Evolutionary conservation across 2,888 invertebrate genomes (phyloP).

Genomic region (Leptopilina myrica): DNA sequence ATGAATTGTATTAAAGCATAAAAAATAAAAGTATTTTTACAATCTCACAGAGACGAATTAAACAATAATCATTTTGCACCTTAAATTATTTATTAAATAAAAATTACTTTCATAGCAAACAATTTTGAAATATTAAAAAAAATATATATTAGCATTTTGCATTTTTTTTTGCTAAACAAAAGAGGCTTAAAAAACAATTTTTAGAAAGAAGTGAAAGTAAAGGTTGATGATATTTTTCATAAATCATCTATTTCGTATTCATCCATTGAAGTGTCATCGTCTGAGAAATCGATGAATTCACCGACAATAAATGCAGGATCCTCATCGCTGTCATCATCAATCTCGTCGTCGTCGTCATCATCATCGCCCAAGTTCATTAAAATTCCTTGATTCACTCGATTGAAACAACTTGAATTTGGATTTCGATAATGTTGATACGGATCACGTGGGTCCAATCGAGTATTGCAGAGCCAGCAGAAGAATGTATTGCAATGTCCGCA

Average conservation of each 20-base stretch:
- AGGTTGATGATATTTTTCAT: background rate
- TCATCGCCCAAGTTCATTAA: conserved; percentile 4
- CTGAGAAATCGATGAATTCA: background rate
- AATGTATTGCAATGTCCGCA: conserved; percentile 80
- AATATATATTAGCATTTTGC: too few relatives aligned
- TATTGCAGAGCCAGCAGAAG: conserved; percentile 82
- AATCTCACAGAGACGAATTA: conserved; percentile 6
- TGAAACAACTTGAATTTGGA: conserved; percentile 28
- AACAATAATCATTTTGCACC: background rate
- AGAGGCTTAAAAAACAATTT: background rate
- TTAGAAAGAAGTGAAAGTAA: background rate
- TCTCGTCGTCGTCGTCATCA: conserved; percentile 4
- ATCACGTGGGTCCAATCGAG: conserved; percentile 22
- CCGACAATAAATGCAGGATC: background rate
- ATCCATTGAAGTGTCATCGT: conserved; percentile 7
- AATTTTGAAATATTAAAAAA: background rate
- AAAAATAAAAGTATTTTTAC: background rate
- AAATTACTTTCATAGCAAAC: background rate
- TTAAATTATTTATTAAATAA: background rate
- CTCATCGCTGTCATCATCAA: conserved; percentile 15
- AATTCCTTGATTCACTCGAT: conserved; percentile 24
- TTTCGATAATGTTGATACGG: conserved; percentile 45
- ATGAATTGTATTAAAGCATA: conserved; percentile 3
- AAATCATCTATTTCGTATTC: conserved; percentile 12
- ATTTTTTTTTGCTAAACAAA: too few relatives aligned